Base-by-base conservation (phyloP, 2,888 invertebrate species). In the Ethmia dodecea region DNA sequence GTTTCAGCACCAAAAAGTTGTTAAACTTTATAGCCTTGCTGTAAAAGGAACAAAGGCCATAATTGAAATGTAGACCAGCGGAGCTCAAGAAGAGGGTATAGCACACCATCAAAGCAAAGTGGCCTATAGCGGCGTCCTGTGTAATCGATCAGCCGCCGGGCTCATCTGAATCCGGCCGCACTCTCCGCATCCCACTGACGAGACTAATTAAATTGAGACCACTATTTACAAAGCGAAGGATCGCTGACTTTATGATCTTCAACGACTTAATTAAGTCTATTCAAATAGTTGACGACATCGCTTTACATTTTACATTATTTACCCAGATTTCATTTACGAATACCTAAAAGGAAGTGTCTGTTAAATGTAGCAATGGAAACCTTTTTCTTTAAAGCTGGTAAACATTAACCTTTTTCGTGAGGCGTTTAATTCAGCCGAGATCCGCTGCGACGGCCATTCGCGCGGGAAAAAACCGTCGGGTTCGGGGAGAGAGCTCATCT, bases 131-230 rank as follows among this genome's bases (percentile, higher is more conserved):
- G 25, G 13, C 43, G 45, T 41, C 42, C 42, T 35, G 37, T 41
- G 34, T 52, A 52, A 54, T 54, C 51, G 51, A 54, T 52, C 52
- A 47, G 48, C 43, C 31, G 27, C 29, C n/a, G 20, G 29, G 35
- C 35, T 33, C 33, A 33, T 37, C 30, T 33, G 29, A 37, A 37
- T 37, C 11, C 10, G 28, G 28, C 30, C 31, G 29, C 18, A 29
- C n/a, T n/a, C n/a, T n/a, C n/a, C n/a, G n/a, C n/a, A n/a, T n/a
- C n/a, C n/a, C n/a, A n/a, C n/a, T n/a, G n/a, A n/a, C n/a, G n/a
- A n/a, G n/a, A n/a, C n/a, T n/a, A n/a, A n/a, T n/a, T n/a, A n/a
- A n/a, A n/a, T n/a, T n/a, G n/a, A n/a, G n/a, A n/a, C n/a, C n/a
- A n/a, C n/a, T n/a, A n/a, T n/a, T n/a, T n/a, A n/a, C n/a, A n/a